Conservation (phyloP, 2,888 invertebrate genomes). For the Penaeus monodon region DNA sequence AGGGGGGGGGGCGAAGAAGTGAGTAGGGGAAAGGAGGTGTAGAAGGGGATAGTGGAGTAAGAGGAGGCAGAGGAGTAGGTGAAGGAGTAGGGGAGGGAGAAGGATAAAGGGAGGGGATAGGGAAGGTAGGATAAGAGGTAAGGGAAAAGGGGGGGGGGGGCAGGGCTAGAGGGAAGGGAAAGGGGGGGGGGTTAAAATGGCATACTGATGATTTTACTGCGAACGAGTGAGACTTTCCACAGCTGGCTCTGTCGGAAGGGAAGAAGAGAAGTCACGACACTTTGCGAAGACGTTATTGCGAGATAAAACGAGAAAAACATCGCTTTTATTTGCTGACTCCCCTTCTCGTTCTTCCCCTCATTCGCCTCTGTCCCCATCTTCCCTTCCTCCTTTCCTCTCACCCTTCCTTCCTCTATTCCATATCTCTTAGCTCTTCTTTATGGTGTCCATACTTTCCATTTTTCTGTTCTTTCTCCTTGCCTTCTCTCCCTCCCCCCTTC, state of each 20-base stretch:
- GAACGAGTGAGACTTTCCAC: not conserved
- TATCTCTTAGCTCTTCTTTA: not conserved
- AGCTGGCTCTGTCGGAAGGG: not conserved
- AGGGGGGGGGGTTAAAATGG: too few species aligned
- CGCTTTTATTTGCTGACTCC: not conserved
- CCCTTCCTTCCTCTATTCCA: not conserved
- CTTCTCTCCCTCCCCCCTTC: not conserved
- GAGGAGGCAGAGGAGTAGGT: too few species aligned
- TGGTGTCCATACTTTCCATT: not conserved
- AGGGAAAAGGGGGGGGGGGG: not conserved
- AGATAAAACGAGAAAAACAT: not conserved
- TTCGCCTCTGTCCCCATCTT: not conserved
- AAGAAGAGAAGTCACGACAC: too few species aligned
- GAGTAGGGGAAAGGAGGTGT: not conserved
- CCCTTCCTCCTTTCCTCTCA: not conserved
- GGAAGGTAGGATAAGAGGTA: not conserved
- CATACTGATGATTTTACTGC: too few species aligned
- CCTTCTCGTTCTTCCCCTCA: not conserved
- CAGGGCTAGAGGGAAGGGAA: not conserved
- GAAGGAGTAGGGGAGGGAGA: not conserved
- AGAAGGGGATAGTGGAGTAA: not conserved
- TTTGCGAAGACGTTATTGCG: too few species aligned
- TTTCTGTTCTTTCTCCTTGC: not conserved
- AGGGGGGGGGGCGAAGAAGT: not conserved
- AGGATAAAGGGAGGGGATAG: too few species aligned